Evolutionary conservation across 1,140 invertebrate genomes (phyloP), one percentile per base, ranked within the genome.

Genomic region (Tetranychus urticae): DNA sequence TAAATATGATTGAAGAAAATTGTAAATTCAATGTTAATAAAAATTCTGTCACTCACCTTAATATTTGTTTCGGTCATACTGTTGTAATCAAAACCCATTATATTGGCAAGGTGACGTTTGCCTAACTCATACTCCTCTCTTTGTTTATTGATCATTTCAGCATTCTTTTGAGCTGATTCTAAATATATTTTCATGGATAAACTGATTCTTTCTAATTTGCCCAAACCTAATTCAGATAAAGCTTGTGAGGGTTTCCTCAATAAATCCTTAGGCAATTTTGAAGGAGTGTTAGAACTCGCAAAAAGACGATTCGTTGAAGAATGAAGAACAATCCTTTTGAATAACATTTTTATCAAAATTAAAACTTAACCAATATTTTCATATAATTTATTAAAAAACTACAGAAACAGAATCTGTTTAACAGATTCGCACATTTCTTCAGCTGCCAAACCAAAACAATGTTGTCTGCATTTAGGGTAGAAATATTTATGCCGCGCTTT

Each of bases 31-130:
- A n/a, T n/a, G n/a, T n/a, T n/a, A n/a, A n/a, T n/a, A n/a, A n/a
- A n/a, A n/a, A n/a, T n/a, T n/a, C n/a, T n/a, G n/a, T n/a, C 14
- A 58, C 71, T 76, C 77, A 88, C 86, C 77, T 94, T 79, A 14
- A 96, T 78, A 71, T 94, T 84, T 65, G 81, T 77, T 72, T 94
- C 84, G 0, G 84, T 85, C 70, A 97, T 87, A 10, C 77, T 81
- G 65, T 88, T 82, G 1, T 82, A 80, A 77, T 96, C 82, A 71
- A 82, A 80, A 2, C 91, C 90, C 93, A 98, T 98, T 79, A 98
- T 97, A 72, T 97, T 97, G 5, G 93, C 93, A 59, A 98, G 77
- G 76, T 98, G 89, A 35, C 89, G 75, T 71, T 86, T 88, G 12
- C 94, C 93, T 68, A 91, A 82, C 69, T 89, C 81, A 74, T 82